Evolutionary conservation across 2,113 vertebrate genomes (phyloP).

Genomic region (Oceanodroma tethys): DNA sequence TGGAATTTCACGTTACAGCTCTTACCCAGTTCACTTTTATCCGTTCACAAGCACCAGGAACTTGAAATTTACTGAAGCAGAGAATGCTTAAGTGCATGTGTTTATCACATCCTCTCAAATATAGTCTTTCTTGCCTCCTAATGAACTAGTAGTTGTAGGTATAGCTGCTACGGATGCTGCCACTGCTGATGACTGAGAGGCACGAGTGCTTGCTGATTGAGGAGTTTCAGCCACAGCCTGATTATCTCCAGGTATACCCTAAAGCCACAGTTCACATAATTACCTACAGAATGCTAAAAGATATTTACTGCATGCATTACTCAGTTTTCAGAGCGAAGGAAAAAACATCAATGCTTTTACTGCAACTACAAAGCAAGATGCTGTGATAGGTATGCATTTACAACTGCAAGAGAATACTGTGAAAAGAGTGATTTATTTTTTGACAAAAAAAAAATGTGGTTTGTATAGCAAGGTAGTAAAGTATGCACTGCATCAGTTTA

Average conservation of each 20-base stretch:
- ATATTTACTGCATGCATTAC: not conserved
- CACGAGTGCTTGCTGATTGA: constrained; percentile 68
- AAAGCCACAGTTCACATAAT: constrained; percentile 30
- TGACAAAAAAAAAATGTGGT: not conserved
- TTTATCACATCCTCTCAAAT: not conserved
- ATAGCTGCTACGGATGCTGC: constrained; percentile 72
- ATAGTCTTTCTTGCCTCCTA: constrained; percentile 71
- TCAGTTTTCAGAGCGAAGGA: not conserved
- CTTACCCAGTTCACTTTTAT: not conserved
- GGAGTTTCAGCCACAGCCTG: constrained; percentile 75
- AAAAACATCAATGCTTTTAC: not conserved
- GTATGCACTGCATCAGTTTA: not conserved
- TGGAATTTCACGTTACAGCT: not conserved
- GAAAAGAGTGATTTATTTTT: not conserved
- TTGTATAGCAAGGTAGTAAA: not conserved
- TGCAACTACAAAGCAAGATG: not conserved
- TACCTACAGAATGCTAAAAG: not conserved
- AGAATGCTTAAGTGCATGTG: not conserved
- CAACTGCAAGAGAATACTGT: not conserved
- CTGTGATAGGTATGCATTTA: not conserved
- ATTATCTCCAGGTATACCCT: constrained; percentile 89
- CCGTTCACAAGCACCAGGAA: not conserved
- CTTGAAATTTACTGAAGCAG: not conserved
- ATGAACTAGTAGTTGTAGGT: constrained; percentile 60
- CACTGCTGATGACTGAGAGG: constrained; percentile 74